Evolutionary conservation across 2,113 vertebrate genomes (phyloP), one percentile per base, ranked within the genome.

Genomic region (Pipa parva): DNA sequence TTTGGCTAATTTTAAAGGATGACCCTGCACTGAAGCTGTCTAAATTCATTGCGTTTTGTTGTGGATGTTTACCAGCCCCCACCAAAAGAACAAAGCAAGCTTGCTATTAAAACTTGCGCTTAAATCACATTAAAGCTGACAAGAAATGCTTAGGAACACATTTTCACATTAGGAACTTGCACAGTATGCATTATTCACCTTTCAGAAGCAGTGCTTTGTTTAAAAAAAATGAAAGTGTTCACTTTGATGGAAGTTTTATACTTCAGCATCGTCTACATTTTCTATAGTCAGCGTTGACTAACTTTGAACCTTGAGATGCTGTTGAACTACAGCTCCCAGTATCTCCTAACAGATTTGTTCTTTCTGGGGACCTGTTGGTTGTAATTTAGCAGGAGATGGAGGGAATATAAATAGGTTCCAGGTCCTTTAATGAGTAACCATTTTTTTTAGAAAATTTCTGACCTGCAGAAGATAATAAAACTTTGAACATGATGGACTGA

Each of bases 111-210:
- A 54, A 45, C 7, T 11, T 54, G 54, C 48, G 25, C 4, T 18
- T 61, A 61, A 42, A 69, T 69, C 33, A 69, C 46, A 45, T 61
- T 52, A 61, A 20, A 45, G 36, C 46, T 61, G 56, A 21, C 66
- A 24, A 21, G 57, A 59, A 68, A 28, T 50, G 65, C 45, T 59
- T 59, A 13, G 24, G 22, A 24, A 5, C n/a, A 33, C 56, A 28
- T 51, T 68, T 48, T 45, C 21, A n/a, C 11, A 50, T 22, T 64
- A n/a, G 36, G 28, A 50, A 63, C 24, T 27, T 50, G 21, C 12
- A 11, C 6, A 9, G 24, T 39, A n/a, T 42, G 18, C 51, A 7
- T 42, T 24, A 55, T 64, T 37, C 33, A n/a, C 29, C 18, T 54
- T 42, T 25, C 6, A 54, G 49, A 54, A 54, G 36, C 26, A 18